Evolutionary conservation across 2,797 vertebrate genomes (phyloP).

Genomic region (Pteropus rufus): DNA sequence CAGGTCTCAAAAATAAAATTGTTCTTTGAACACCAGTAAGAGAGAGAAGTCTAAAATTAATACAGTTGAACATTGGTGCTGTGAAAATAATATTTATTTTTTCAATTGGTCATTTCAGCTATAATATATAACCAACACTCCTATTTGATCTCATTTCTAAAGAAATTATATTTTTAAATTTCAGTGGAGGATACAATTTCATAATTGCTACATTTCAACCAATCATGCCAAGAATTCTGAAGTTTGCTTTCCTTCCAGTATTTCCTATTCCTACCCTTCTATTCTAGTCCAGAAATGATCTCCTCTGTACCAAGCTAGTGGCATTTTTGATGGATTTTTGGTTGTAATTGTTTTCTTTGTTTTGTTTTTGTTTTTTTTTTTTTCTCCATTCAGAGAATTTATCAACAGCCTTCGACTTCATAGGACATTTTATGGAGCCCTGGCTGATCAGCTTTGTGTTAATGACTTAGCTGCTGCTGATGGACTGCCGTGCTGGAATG

Average conservation of each 20-base stretch:
- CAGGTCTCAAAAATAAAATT: not conserved
- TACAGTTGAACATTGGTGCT: not conserved
- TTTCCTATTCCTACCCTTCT: not conserved
- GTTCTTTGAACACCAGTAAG: not conserved
- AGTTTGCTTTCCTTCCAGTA: not conserved
- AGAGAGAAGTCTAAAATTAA: not conserved
- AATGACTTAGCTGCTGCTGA: constrained; percentile 86
- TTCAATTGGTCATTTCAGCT: not conserved
- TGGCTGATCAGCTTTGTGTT: constrained; percentile 89
- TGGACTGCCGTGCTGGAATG: constrained; percentile 89
- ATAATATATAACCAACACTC: not conserved
- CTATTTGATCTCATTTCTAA: not conserved
- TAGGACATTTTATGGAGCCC: constrained; percentile 85
- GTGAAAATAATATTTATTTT: not conserved
- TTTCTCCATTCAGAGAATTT: constrained; percentile 85
- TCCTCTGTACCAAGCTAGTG: not conserved
- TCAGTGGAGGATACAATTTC: not conserved
- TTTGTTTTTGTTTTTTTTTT: not conserved
- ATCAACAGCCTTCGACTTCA: constrained; percentile 84
- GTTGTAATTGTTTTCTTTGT: not conserved
- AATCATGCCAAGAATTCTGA: not conserved
- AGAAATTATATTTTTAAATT: not conserved
- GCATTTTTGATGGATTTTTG: not conserved
- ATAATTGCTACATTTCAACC: not conserved
- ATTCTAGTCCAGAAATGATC: not conserved